Percentiles rank a stretch among this genome's conserved stretches.
Evolutionary conservation across 2,113 vertebrate species (phyloP).

Genomic region (Amia ocellicauda): DNA sequence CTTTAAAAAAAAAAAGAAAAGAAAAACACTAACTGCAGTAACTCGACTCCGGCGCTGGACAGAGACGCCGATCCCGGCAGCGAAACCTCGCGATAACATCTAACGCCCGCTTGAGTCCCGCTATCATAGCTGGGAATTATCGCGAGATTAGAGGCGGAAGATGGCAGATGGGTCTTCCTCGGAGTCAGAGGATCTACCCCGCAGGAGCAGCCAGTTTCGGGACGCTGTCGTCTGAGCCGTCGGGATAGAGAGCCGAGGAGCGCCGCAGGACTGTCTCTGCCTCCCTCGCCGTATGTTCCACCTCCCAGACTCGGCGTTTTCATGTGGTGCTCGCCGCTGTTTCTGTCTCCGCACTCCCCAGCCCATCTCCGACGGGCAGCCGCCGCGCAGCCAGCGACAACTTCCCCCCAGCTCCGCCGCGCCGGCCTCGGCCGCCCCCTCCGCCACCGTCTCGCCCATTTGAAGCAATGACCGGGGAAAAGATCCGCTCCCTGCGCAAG

Average conservation of each 20-base stretch:
- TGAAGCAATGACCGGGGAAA: slow-evolving; percentile 88
- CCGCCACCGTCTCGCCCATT: slow-evolving; percentile 34
- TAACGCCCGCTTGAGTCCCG: slow-evolving; percentile 3
- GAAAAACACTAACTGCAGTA: too few relatives aligned
- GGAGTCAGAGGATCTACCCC: slow-evolving; percentile 28
- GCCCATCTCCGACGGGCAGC: slow-evolving; percentile 23
- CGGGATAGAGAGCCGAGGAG: slow-evolving; percentile 19
- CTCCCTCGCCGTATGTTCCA: slow-evolving; percentile 27
- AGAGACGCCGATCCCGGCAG: too few relatives aligned
- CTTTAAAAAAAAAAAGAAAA: too few relatives aligned
- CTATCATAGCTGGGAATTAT: slow-evolving; percentile 39
- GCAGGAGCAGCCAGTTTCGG: slow-evolving; percentile 38
- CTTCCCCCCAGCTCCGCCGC: slow-evolving; percentile 49
- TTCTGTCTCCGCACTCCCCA: slow-evolving; percentile 31
- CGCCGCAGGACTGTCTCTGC: slow-evolving; percentile 5
- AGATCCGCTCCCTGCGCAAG: slow-evolving; percentile 88
- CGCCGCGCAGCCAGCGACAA: slow-evolving; percentile 36
- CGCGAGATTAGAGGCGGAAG: slow-evolving; percentile 66
- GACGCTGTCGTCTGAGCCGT: slow-evolving; percentile 32
- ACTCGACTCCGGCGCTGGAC: too few relatives aligned
- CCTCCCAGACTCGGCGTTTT: slow-evolving; percentile 43
- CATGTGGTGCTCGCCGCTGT: slow-evolving; percentile 48
- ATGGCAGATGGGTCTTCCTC: slow-evolving; percentile 40
- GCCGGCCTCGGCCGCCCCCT: slow-evolving; percentile 59
- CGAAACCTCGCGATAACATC: slow-evolving; percentile 15